Evolutionary conservation across 2,888 invertebrate species (phyloP).

Genomic region (Gonocerus acuteangulatus): DNA sequence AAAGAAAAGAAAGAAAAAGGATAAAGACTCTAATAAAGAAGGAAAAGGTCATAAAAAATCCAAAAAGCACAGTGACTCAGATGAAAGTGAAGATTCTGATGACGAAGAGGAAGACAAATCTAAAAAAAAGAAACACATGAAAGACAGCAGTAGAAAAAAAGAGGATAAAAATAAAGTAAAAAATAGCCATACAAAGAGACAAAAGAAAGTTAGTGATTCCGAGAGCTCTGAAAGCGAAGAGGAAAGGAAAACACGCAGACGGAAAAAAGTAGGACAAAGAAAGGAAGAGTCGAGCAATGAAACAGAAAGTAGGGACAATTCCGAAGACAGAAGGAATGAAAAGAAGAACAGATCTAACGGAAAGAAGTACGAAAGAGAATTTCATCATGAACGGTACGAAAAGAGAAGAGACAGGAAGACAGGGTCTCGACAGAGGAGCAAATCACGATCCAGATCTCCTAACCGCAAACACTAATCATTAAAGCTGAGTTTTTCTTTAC

Average conservation of each 20-base stretch:
- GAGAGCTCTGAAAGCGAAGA: neutral
- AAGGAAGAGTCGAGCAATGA: too few species aligned
- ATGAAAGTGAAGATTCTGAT: conserved; percentile 4
- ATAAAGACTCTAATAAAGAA: conserved; percentile 32
- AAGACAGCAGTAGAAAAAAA: conserved; percentile 14
- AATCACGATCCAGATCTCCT: too few species aligned
- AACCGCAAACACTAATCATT: too few species aligned
- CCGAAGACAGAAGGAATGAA: neutral
- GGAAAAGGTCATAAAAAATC: conserved; percentile 9
- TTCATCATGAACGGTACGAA: conserved; percentile 5
- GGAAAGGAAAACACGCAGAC: conserved; percentile 22
- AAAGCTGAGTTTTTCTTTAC: too few species aligned
- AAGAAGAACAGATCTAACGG: conserved; percentile 5
- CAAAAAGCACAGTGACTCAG: conserved; percentile 12
- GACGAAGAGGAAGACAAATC: neutral
- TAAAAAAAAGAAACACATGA: conserved; percentile 19
- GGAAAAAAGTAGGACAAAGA: too few species aligned
- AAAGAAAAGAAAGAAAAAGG: conserved; percentile 32
- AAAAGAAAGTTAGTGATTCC: neutral
- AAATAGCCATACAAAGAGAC: conserved; percentile 5
- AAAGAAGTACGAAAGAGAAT: neutral
- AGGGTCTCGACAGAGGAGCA: too few species aligned
- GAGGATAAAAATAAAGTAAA: conserved; percentile 19
- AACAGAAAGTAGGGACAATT: conserved; percentile 12
- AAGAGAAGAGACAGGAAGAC: conserved; percentile 10